Conservation (phyloP, 1,140 invertebrate genomes). For the Micrasema longulum region DNA sequence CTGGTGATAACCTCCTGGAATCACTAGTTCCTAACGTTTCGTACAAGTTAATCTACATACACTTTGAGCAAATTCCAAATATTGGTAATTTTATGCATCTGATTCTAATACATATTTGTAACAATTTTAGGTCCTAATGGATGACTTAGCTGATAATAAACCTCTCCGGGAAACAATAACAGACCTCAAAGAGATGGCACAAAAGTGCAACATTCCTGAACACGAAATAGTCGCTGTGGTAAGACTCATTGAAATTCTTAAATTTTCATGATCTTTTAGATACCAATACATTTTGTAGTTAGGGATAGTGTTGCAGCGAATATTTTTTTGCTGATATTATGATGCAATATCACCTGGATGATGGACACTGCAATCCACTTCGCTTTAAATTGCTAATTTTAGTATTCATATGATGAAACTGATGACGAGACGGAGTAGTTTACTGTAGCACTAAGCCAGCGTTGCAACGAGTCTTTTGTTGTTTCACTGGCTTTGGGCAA, state of each 20-base stretch:
- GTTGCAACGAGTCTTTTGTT: slow-evolving; percentile 46
- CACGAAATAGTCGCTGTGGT: slow-evolving; percentile 88
- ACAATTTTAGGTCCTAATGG: slow-evolving; percentile 71
- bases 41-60: no score
- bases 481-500: slow-evolving; percentile 8
- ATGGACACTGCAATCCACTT: no score
- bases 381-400: not conserved
- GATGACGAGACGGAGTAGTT: slow-evolving; percentile 54
- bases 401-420: slow-evolving; percentile 50
- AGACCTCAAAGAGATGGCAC: slow-evolving; percentile 88
- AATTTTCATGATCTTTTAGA: no score
- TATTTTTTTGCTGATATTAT: not conserved
- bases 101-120: no score
- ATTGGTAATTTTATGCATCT: not conserved
- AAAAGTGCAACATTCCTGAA: slow-evolving; percentile 85
- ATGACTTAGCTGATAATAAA: slow-evolving; percentile 86
- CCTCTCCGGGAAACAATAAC: slow-evolving; percentile 83
- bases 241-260: slow-evolving; percentile 57
- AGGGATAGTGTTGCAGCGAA: no score
- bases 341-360: no score
- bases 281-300: no score
- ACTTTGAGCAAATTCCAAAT: not conserved
- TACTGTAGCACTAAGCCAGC: slow-evolving; percentile 20
- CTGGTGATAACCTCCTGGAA: slow-evolving; percentile 70
- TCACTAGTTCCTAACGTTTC: slow-evolving; percentile 63